Base-by-base conservation (phyloP, 2,113 vertebrate species). In the Labrus mixtus region DNA sequence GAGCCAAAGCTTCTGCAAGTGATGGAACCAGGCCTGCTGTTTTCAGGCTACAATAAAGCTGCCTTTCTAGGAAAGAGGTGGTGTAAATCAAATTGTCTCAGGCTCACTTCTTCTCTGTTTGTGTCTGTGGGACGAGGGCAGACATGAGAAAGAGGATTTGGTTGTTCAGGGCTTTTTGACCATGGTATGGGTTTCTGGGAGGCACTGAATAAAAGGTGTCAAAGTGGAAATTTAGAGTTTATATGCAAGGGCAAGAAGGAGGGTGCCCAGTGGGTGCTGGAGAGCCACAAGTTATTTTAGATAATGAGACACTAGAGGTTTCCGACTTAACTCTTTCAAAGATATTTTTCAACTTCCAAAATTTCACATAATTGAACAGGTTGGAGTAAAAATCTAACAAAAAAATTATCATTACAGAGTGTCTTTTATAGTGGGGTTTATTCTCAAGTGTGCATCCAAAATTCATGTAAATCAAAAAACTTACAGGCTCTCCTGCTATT, bases 401-500 rank as follows among this genome's bases (percentile, higher is more conserved):
- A 41, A 55, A 17, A 25, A 33, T 53, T 3, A 19, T 4, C 6
- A 62, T 29, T 29, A 59, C 8, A 41, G 29, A 0, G 25, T 8
- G 19, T 17, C 20, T 62, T 57, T n/a, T 3, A 19, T n/a, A 23
- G 48, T 9, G 8, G 50, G 0, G 25, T 50, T 56, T 12, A n/a
- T 70, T 63, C 23, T 51, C 3, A 33, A 25, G n/a, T 46, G 36
- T 36, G 20, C 25, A 62, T 17, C 19, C 25, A 41, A 41, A 54
- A 55, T 20, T 20, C 15, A 68, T 54, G 13, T 46, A 45, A 16
- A 17, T 4, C 65, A 53, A 53, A 22, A 56, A 73, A 85, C 96
- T 95, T 94, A 95, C 98, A 80, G 94, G 94, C 87, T 96, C 93
- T 87, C 98, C 98, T 88, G 92, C 89, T 79, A 96, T 90, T 91